A percentile compares a stretch with the other conserved stretches of the same genome.
Conservation (phyloP, 1,140 invertebrate genomes). For the Drosophila chauvacae region DNA sequence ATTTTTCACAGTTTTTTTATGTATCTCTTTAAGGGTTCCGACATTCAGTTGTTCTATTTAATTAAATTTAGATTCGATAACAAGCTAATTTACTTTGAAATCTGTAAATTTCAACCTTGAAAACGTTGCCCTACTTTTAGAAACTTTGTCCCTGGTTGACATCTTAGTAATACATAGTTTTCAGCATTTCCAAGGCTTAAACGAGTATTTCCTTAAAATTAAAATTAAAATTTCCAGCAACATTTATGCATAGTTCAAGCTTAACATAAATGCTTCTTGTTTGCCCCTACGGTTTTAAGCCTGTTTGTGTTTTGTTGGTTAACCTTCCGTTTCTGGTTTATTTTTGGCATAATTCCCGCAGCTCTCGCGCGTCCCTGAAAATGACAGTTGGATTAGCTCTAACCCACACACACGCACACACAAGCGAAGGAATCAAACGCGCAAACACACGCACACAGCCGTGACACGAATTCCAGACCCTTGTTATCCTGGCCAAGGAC, state of each 20-base stretch:
- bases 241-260: slow-evolving; percentile 3
- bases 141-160: too few relatives aligned
- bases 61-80: too few relatives aligned
- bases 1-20: too few relatives aligned
- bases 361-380: slow-evolving; percentile 51
- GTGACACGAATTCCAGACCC: slow-evolving; percentile 69
- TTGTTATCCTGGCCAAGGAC: slow-evolving; percentile 26
- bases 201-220: neutral
- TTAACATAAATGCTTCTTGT: slow-evolving; percentile 4
- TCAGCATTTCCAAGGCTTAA: neutral
- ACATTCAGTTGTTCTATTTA: too few relatives aligned
- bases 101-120: neutral
- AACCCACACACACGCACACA: neutral
- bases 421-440: slow-evolving; percentile 1
- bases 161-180: neutral
- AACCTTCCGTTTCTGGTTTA: slow-evolving; percentile 39
- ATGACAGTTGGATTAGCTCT: slow-evolving; percentile 72
- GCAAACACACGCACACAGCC: slow-evolving; percentile 30
- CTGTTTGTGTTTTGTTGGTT: slow-evolving; percentile 26
- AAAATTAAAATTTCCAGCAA: slow-evolving; percentile 6
- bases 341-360: slow-evolving; percentile 71
- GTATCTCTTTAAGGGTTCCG: too few relatives aligned
- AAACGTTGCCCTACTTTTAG: neutral
- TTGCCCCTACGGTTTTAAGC: slow-evolving; percentile 1
- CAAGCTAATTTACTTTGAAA: neutral